Evolutionary conservation across 1,140 invertebrate genomes (phyloP), one percentile per base, ranked within the genome.

Genomic region (Drosophila pseudoobscura): DNA sequence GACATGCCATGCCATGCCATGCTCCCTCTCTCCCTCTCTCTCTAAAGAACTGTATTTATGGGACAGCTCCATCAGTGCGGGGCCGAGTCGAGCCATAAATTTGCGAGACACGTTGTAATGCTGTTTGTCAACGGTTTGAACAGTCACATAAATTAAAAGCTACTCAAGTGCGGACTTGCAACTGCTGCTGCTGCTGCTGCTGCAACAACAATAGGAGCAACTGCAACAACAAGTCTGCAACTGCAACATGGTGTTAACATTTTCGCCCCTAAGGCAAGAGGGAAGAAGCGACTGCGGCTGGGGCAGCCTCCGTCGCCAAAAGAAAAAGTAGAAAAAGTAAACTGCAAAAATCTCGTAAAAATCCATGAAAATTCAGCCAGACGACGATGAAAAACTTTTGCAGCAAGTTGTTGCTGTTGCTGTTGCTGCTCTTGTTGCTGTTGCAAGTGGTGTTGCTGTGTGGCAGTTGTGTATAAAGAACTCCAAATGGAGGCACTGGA

Each of bases 111-210:
- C 80, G 78, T 83, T 88, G 79, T 89, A 84, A 79, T 89, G 78
- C 75, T 83, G 83, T 88, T 88, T 89, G 83, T 88, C 83, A 88
- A 88, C 83, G 88, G 84, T 89, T 88, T 80, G 63, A 79, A 70
- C 84, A 78, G 75, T 73, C 83, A 88, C 78, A 88, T 88, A 87
- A 87, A 87, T 88, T 87, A 89, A 87, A 87, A 82, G 64, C 82
- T 75, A 85, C 82, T 85, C 78, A 87, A 85, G 82, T 85, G 82
- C 68, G 56, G 82, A 82, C 66, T 72, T 64, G 63, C 74, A 45
- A 26, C 72, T 60, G 65, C 47, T 17, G 13, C 31, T n/a, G 35
- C 51, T 43, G 11, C 76, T 57, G n/a, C 66, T 51, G 15, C 68
- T 61, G 17, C 52, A 65, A 11, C 71, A 75, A 68, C 73, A 68